These are phyloP conservation scores for Drosophila sproati DNA, from an alignment of 1,140 invertebrate genomes.

Conservation along the genomic window DNA sequence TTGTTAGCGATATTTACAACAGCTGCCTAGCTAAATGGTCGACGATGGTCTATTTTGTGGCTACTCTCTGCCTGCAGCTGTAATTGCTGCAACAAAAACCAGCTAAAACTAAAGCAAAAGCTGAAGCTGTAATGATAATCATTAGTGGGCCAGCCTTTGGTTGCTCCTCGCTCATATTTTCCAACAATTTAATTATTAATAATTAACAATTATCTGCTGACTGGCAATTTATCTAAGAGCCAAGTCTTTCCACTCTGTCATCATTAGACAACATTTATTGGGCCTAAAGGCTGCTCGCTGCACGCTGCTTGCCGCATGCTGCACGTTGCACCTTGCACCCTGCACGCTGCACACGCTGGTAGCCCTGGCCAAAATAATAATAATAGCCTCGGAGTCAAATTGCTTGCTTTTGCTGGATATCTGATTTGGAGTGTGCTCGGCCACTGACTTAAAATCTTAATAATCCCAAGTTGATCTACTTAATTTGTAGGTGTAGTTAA, in stretches of 20 bases:
- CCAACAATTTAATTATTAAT: slow-evolving; percentile 76
- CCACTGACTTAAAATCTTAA: slow-evolving; percentile 36
- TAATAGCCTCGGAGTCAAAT: slow-evolving; percentile 22
- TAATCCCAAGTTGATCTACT: slow-evolving; percentile 32
- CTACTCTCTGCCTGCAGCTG: slow-evolving; percentile 13
- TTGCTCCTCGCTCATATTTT: slow-evolving; percentile 54
- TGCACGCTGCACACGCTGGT: neutral
- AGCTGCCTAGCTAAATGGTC: slow-evolving; percentile 69
- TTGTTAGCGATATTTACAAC: slow-evolving; percentile 59
- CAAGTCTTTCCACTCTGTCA: slow-evolving; percentile 5
- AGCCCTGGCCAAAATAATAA: slow-evolving; percentile 11
- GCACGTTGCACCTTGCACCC: neutral
- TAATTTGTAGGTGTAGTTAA: slow-evolving; percentile 51
- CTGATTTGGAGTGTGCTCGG: neutral
- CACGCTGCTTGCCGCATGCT: neutral
- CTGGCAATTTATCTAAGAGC: slow-evolving; percentile 48
- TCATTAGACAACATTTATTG: slow-evolving; percentile 28
- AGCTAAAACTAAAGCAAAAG: neutral
- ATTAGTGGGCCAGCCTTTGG: slow-evolving; percentile 47
- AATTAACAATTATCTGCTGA: slow-evolving; percentile 69
- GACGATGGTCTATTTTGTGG: slow-evolving; percentile 28
- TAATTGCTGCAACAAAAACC: slow-evolving; percentile 1
- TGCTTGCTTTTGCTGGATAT: neutral
- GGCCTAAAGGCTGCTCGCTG: slow-evolving; percentile 14
- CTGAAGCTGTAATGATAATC: slow-evolving; percentile 66